Conservation (phyloP, 2,113 vertebrate genomes). For the Origma solitaria region DNA sequence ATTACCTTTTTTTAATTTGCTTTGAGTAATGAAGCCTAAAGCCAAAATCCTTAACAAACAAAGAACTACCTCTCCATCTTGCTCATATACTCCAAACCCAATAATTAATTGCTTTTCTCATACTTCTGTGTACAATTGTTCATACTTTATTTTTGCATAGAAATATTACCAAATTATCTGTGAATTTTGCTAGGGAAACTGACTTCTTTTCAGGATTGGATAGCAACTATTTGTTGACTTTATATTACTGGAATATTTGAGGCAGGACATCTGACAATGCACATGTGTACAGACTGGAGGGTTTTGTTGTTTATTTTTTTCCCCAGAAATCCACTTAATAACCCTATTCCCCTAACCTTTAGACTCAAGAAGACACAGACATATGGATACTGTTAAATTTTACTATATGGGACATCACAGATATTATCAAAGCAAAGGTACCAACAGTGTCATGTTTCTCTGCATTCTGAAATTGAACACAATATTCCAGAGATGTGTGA, state of each 20-base stretch:
- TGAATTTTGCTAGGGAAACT: neutral
- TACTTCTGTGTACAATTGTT: neutral
- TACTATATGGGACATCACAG: neutral
- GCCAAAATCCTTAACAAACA: neutral
- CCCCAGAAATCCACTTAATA: neutral
- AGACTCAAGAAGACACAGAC: neutral
- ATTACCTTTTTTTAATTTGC: neutral
- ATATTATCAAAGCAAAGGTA: neutral
- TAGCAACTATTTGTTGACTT: neutral
- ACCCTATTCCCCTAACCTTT: neutral
- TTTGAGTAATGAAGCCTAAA: neutral
- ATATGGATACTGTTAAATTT: neutral
- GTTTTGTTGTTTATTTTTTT: neutral
- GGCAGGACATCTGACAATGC: neutral
- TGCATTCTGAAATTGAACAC: neutral
- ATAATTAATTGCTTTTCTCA: neutral
- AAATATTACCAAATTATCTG: neutral
- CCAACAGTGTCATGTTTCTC: accelerated
- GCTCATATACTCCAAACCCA: neutral
- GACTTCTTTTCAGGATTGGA: neutral
- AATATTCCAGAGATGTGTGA: neutral
- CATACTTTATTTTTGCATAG: neutral
- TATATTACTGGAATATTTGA: neutral
- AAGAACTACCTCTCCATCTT: neutral
- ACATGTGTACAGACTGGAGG: neutral